These are phyloP conservation scores for Halesus radiatus DNA, from an alignment of 1,140 invertebrate genomes.

Conservation along the genomic window DNA sequence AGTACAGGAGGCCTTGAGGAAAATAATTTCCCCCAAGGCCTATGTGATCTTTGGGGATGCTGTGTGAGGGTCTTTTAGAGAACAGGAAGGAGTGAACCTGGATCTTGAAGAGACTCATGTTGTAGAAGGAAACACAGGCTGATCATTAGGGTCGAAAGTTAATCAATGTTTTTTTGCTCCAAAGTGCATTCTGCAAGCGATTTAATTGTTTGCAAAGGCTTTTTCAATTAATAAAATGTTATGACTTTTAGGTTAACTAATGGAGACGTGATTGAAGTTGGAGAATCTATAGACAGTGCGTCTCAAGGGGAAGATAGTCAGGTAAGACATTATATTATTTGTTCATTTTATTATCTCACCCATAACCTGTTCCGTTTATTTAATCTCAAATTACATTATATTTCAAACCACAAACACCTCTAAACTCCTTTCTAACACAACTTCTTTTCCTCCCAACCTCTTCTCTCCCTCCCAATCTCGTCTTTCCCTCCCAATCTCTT, in stretches of 20 bases:
- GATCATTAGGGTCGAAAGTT: not conserved
- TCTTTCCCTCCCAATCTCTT: too few relatives aligned
- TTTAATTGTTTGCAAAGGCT: not conserved
- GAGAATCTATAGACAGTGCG: constrained; percentile 21
- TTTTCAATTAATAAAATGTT: not conserved
- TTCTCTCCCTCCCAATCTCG: too few relatives aligned
- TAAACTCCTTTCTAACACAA: too few relatives aligned
- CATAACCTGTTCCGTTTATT: not conserved
- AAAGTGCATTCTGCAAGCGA: not conserved
- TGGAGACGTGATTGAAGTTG: constrained; percentile 30
- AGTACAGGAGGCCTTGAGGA: too few relatives aligned
- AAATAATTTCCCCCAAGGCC: not conserved
- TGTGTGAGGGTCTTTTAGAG: not conserved
- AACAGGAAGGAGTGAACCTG: too few relatives aligned
- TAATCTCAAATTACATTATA: not conserved
- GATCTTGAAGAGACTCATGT: too few relatives aligned
- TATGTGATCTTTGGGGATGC: not conserved
- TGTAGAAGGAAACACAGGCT: too few relatives aligned
- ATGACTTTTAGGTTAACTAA: constrained; percentile 20
- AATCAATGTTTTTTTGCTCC: not conserved
- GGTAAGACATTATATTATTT: not conserved
- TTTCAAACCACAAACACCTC: not conserved
- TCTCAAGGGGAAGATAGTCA: constrained; percentile 4
- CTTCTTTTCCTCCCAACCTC: too few relatives aligned
- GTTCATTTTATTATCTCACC: not conserved